A percentile compares a stretch with the other conserved stretches of the same genome.
phyloP scores from a whole-genome alignment of 2,888 invertebrate species.

The Ophion obscuratus region DNA sequence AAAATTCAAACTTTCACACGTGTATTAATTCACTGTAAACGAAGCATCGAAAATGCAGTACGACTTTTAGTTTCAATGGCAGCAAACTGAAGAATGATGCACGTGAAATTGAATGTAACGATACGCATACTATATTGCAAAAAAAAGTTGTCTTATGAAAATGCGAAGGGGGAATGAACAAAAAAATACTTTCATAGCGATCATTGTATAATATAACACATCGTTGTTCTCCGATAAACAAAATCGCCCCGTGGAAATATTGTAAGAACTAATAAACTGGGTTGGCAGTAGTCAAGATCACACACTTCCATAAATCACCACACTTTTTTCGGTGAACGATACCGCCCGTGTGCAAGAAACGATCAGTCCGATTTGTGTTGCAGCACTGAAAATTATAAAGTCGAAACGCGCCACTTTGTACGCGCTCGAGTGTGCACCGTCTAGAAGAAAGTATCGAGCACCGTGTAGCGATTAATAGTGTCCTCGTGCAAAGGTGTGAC shows the following conservation, averaged over 20 bases:
- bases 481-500: constrained; percentile 42
- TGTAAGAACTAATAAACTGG: background rate
- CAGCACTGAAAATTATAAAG: constrained; percentile 51
- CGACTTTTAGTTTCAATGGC: too few species aligned
- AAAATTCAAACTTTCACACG: too few species aligned
- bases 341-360: constrained; percentile 27
- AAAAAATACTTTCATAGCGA: background rate
- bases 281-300: background rate
- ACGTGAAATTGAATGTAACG: too few species aligned
- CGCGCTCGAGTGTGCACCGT: constrained; percentile 49
- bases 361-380: constrained; percentile 39
- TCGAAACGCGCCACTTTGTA: constrained; percentile 47
- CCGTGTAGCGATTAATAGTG: constrained; percentile 32
- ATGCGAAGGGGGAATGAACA: background rate
- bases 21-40: too few species aligned
- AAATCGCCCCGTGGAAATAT: background rate
- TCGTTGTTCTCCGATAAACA: background rate
- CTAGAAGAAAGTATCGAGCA: constrained; percentile 37
- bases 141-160: background rate
- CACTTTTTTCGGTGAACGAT: background rate
- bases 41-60: too few species aligned
- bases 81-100: background rate
- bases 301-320: background rate
- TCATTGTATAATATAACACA: too few species aligned
- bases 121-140: background rate